Base-by-base conservation (phyloP, 2,113 vertebrate genomes). In the Neomonachus schauinslandi region DNA sequence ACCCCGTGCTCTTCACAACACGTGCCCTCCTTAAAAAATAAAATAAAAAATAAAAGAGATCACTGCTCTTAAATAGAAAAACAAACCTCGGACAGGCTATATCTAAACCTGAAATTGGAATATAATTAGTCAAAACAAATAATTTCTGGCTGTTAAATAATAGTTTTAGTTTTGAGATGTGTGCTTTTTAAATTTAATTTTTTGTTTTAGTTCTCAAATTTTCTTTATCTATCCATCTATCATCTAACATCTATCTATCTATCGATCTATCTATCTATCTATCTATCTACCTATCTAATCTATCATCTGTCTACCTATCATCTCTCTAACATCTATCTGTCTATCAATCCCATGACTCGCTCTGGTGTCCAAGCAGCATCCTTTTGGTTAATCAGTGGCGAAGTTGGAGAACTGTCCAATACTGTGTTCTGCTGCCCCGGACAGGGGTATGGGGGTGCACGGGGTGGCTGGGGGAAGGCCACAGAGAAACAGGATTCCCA, bases 381-480 rank as follows among this genome's bases (percentile, higher is more conserved):
- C 4, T 1, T 39, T 2, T 21, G 22, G 22, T 21, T 24, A 11
- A 19, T 36, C 24, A 18, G 18, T 13, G 42, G 36, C 12, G 46
- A 33, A 0, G 12, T 10, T 57, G 49, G 13, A 67, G 16, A 65
- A 33, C 1, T 5, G 10, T 19, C 49, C 53, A 4, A 8, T 33
- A n/a, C 26, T 19, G 3, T 46, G 22, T 22, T 2, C 51, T 67
- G 42, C 31, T 36, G 13, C 7, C 36, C 39, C n/a, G 31, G 61
- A 36, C 53, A 5, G 4, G 19, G 7, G 15, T 15, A 14, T 33
- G 5, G 15, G 7, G 4, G 33, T 57, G 36, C 2, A 12, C 0
- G 5, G 15, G 2, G 4, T 7, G 10, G 59, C 0, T 51, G 33
- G n/a, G 3, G 31, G 4, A 21, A 13, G 19, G 26, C 24, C 8